Base-by-base conservation (phyloP, 2,113 vertebrate species). In the Ptyas mucosa region DNA sequence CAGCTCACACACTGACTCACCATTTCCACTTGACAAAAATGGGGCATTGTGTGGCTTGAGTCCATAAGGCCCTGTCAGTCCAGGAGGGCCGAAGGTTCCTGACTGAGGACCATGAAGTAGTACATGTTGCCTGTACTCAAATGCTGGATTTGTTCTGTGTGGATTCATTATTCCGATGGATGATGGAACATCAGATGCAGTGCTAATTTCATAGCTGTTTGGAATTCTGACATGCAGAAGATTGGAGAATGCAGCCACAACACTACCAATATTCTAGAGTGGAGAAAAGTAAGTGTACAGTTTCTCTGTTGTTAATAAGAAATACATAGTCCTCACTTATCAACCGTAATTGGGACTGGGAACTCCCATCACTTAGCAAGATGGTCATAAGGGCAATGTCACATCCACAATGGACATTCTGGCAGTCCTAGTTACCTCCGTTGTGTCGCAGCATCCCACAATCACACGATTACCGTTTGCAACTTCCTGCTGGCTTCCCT, bases 241-340 rank as follows among this genome's bases (percentile, higher is more conserved):
- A 95, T 98, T 97, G 8, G 99, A 98, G 95, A 99, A 98, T 0
- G 98, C 98, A 6, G 98, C 98, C 97, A 99, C 98, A 57, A 99
- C 98, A 0, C 97, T 98, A 2, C 97, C 97, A 2, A 99, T 98
- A 53, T 99, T 99, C 99, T 99, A 94, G 1, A 97, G 94, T 95
- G 43, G 90, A 6, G 8, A 92, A 49, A 9, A 94, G 0, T 97
- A 21, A 81, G 18, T 43, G 75, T 39, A 39, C 21, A 9, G 69
- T 81, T 39, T 12, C 43, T 46, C 20, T 69, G 46, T 34, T 52
- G 2, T 69, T 90, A 26, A 69, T 90, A 46, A 90, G 21, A 58
- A 18, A 69, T 7, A 21, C 7, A 21, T 21, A 81, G 75, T 81
- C 7, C n/a, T 81, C 7, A 39, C 34, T 81, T 81, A 81, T 39